phyloP scores from a whole-genome alignment of 2,797 vertebrate genomes.

The Muraenolepis orangiensis region DNA sequence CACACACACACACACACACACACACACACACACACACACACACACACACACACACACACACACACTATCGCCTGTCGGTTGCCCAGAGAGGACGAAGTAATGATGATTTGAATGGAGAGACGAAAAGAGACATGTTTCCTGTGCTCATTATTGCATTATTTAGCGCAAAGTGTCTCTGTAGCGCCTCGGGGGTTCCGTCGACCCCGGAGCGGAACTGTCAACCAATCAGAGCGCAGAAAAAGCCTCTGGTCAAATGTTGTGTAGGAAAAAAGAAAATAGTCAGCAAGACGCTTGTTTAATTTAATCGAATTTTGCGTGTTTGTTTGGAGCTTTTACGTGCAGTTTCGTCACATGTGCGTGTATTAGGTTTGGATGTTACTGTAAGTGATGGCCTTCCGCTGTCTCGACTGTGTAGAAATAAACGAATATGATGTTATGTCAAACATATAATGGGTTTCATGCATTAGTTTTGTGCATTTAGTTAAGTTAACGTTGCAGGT shows the following conservation, averaged over 20 bases:
- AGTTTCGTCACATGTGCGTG: not conserved
- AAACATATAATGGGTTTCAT: not conserved
- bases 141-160: not conserved
- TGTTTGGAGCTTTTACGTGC: not conserved
- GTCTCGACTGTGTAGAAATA: not conserved
- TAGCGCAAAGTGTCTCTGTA: conserved; percentile 11
- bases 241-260: not conserved
- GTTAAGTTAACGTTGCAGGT: not conserved
- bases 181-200: conserved; percentile 42
- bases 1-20: too few relatives aligned
- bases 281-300: not conserved
- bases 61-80: not conserved
- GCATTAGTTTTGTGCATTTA: not conserved
- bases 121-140: not conserved
- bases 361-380: not conserved
- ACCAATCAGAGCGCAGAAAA: conserved; percentile 54
- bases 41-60: too few relatives aligned
- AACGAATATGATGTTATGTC: not conserved
- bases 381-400: not conserved
- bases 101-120: not conserved
- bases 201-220: conserved; percentile 48
- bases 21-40: too few relatives aligned
- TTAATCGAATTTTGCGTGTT: not conserved
- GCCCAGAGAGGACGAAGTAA: not conserved
- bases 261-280: not conserved